phyloP scores from a whole-genome alignment of 2,797 vertebrate genomes.

The Urocyon cinereoargenteus region DNA sequence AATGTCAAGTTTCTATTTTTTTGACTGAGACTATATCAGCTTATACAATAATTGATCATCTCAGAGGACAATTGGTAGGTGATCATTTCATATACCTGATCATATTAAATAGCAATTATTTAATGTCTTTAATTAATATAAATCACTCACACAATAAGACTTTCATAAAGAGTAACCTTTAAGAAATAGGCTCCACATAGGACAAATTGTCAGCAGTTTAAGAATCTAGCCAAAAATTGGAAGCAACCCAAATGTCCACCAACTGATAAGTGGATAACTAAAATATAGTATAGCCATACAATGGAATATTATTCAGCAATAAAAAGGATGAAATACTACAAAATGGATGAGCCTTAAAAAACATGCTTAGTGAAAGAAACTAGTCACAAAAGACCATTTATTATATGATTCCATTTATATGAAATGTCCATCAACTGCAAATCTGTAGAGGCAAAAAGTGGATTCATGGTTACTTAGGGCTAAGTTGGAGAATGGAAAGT shows the following conservation, averaged over 20 bases:
- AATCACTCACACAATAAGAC: slow-evolving; percentile 41
- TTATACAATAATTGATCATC: slow-evolving; percentile 26
- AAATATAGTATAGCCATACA: neutral
- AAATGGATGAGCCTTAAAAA: neutral
- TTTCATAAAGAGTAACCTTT: slow-evolving; percentile 38
- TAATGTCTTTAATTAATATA: slow-evolving; percentile 49
- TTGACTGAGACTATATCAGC: neutral
- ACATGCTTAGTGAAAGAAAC: slow-evolving; percentile 23
- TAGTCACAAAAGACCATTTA: neutral
- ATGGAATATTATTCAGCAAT: neutral
- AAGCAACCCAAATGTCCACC: neutral
- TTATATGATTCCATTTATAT: neutral
- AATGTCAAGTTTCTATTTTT: slow-evolving; percentile 9
- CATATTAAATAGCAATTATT: slow-evolving; percentile 47
- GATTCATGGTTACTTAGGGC: neutral
- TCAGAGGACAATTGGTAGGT: slow-evolving; percentile 30
- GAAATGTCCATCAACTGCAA: neutral
- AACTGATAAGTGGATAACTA: neutral
- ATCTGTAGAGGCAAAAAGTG: neutral
- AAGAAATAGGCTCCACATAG: slow-evolving; percentile 9
- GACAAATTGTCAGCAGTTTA: slow-evolving; percentile 42
- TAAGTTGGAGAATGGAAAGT: neutral
- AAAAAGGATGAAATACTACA: slow-evolving; percentile 38
- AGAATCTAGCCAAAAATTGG: neutral
- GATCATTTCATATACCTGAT: slow-evolving; percentile 43